Conservation (phyloP, 2,888 invertebrate genomes). For the Rhamnusium bicolor region DNA sequence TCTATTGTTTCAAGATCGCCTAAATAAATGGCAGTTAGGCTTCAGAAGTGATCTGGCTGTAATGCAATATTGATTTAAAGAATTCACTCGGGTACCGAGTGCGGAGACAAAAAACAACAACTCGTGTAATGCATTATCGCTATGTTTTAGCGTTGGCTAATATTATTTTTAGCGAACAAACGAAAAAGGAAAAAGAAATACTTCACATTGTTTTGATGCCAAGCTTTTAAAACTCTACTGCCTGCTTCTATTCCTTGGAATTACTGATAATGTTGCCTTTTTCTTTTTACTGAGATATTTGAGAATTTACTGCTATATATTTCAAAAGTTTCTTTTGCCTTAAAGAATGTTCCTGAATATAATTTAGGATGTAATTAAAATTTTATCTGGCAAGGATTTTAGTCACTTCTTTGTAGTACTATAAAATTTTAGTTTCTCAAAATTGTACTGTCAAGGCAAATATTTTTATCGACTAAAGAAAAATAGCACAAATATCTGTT, state of each 20-base stretch:
- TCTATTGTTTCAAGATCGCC: slow-evolving; percentile 59
- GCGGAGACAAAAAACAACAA: slow-evolving; percentile 60
- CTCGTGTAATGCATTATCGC: slow-evolving; percentile 64
- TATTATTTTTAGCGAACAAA: slow-evolving; percentile 68
- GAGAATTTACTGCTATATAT: slow-evolving; percentile 31
- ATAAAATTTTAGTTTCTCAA: too few relatives aligned
- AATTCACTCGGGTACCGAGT: slow-evolving; percentile 58
- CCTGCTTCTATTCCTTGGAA: slow-evolving; percentile 46
- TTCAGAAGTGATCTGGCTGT: slow-evolving; percentile 51
- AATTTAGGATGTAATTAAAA: background rate
- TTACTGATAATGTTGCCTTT: slow-evolving; percentile 48
- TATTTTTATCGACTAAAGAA: too few relatives aligned
- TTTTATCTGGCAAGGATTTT: background rate
- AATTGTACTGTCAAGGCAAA: too few relatives aligned
- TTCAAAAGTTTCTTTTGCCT: background rate
- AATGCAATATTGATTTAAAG: slow-evolving; percentile 65
- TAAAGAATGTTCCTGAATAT: background rate
- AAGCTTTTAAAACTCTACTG: slow-evolving; percentile 62
- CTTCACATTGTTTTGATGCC: slow-evolving; percentile 68
- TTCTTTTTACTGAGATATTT: slow-evolving; percentile 39
- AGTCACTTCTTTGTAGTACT: background rate
- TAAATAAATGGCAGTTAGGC: slow-evolving; percentile 53
- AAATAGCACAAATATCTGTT: too few relatives aligned
- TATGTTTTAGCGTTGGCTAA: slow-evolving; percentile 64
- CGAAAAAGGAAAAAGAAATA: slow-evolving; percentile 62